Conservation (phyloP, 1,140 invertebrate species). For the Pemphigus obesinymphae region DNA sequence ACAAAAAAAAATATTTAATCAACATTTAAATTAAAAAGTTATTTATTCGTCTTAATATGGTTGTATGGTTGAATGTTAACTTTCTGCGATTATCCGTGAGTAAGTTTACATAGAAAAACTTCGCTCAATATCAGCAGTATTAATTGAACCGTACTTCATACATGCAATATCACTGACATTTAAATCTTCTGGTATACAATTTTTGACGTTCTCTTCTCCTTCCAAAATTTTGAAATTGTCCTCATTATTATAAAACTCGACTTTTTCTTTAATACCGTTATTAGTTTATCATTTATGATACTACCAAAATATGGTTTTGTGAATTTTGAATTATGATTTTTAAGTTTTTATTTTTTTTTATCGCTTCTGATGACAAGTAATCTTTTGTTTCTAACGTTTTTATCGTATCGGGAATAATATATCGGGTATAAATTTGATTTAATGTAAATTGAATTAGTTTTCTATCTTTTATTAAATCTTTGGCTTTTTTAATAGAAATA, state of each 20-base stretch:
- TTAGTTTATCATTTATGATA: too few species aligned
- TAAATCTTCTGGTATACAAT: neutral
- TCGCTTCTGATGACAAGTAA: neutral
- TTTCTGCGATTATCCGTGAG: neutral
- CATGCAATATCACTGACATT: too few species aligned
- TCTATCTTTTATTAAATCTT: neutral
- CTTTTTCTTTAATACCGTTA: neutral
- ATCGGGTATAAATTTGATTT: too few species aligned
- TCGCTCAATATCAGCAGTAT: too few species aligned
- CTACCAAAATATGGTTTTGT: too few species aligned
- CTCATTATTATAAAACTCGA: neutral
- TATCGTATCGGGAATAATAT: neutral
- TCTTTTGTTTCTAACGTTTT: neutral
- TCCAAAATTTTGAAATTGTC: neutral
- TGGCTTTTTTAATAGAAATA: neutral
- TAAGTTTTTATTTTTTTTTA: neutral
- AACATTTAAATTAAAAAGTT: too few species aligned
- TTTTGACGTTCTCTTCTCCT: neutral
- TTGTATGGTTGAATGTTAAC: neutral
- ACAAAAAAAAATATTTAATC: too few species aligned
- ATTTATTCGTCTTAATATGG: too few species aligned
- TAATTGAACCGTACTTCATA: too few species aligned
- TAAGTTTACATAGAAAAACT: neutral
- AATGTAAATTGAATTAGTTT: too few species aligned
- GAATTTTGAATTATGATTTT: neutral